Evolutionary conservation across 2,888 invertebrate genomes (phyloP).

Genomic region (Lasioglossum figueresi): DNA sequence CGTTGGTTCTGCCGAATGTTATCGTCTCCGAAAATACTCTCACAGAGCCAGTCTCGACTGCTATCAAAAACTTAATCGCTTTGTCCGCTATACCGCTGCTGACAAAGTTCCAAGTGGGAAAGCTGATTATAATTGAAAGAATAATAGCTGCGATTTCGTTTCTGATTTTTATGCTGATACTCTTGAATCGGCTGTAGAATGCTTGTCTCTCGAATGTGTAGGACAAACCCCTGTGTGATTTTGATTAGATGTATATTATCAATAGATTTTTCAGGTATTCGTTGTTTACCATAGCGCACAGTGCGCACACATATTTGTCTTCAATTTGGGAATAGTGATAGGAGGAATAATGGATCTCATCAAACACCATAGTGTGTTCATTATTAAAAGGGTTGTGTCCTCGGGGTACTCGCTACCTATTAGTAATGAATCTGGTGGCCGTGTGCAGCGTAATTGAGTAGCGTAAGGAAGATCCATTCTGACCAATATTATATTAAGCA

Average conservation of each 20-base stretch:
- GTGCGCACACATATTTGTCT: slow-evolving; percentile 48
- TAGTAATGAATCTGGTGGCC: slow-evolving; percentile 56
- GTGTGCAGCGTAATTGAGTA: slow-evolving; percentile 60
- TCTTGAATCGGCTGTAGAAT: slow-evolving; percentile 52
- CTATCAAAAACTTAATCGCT: slow-evolving; percentile 72
- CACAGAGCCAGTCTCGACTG: slow-evolving; percentile 70
- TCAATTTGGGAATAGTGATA: slow-evolving; percentile 25
- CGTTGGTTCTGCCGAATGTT: slow-evolving; percentile 67
- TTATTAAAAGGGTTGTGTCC: slow-evolving; percentile 62
- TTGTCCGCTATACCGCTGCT: slow-evolving; percentile 75
- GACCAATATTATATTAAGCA: slow-evolving; percentile 78
- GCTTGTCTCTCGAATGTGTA: slow-evolving; percentile 73
- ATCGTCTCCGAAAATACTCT: slow-evolving; percentile 75
- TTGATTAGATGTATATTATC: neutral
- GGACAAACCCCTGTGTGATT: slow-evolving; percentile 70
- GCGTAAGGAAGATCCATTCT: slow-evolving; percentile 80
- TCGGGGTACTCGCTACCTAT: slow-evolving; percentile 53
- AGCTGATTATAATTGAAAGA: slow-evolving; percentile 67
- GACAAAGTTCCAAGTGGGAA: slow-evolving; percentile 74
- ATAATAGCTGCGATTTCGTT: slow-evolving; percentile 76
- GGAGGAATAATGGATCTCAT: slow-evolving; percentile 67
- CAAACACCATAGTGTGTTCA: slow-evolving; percentile 72
- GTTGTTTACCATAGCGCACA: slow-evolving; percentile 74
- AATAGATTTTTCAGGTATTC: neutral
- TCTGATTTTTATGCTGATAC: slow-evolving; percentile 74